Percentiles rank a stretch among this genome's conserved stretches.
phyloP scores from a whole-genome alignment of 2,113 vertebrate genomes.

The Proteles cristata region DNA sequence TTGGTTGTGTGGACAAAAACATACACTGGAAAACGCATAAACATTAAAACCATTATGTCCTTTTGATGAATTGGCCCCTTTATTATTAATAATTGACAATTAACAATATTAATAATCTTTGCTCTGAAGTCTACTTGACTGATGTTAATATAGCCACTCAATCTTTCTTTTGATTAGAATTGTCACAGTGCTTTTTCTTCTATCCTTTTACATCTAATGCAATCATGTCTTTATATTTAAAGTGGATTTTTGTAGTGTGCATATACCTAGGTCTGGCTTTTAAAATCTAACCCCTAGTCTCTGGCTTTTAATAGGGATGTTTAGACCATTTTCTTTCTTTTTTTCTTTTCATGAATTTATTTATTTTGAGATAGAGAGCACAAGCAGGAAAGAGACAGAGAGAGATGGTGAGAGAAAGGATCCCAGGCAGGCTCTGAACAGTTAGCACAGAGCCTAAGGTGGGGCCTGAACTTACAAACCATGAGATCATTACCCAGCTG shows the following conservation, averaged over 20 bases:
- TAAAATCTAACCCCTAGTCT: background rate
- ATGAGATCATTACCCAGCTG: too few species aligned
- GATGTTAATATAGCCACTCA: background rate
- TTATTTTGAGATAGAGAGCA: too few species aligned
- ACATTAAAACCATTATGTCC: background rate
- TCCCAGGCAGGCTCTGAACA: too few species aligned
- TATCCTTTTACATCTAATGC: background rate
- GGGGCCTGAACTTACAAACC: too few species aligned
- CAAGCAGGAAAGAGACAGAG: too few species aligned
- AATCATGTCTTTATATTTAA: background rate
- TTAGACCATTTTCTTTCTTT: background rate
- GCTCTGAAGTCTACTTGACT: background rate
- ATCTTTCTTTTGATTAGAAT: conserved; percentile 6
- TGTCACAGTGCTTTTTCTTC: background rate
- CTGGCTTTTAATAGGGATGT: background rate
- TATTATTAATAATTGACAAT: background rate
- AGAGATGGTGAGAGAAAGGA: too few species aligned
- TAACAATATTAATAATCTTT: background rate
- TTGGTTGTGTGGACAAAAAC: background rate
- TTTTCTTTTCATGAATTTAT: too few species aligned
- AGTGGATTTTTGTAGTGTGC: background rate
- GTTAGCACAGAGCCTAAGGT: too few species aligned
- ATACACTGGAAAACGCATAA: background rate
- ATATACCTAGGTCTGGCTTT: background rate
- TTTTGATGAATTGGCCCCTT: background rate